Evolutionary conservation across 2,113 vertebrate genomes (phyloP), one percentile per base, ranked within the genome.

Genomic region (Hylia prasina): DNA sequence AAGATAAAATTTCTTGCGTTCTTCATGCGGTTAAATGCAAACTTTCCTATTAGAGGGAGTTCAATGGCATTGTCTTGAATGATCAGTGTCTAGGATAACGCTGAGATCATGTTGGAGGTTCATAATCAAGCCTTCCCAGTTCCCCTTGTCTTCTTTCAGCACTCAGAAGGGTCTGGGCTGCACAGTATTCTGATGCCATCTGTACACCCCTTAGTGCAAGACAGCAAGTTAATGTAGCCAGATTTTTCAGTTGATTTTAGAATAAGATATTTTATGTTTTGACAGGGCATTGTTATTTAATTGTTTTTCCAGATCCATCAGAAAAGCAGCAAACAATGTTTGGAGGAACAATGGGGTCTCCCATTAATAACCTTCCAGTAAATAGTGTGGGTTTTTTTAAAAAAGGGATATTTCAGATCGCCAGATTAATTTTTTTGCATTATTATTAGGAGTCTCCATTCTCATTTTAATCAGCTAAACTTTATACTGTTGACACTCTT

Each of bases 281-380:
- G 10, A 71, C 35, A 51, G 65, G 48, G 30, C 71, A 82, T 17
- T 58, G 42, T 39, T 70, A 47, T 76, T 90, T 82, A 71, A 60
- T 66, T 85, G 23, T 27, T 96, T 94, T 76, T 85, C 47, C 57
- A 93, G 53, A 87, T 87, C 27, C 57, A 64, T 73, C 58, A 70
- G 68, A 83, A 91, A 24, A 83, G 25, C 58, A 40, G 65, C 65
- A 81, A 69, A 68, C 37, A 70, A 91, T 94, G 45, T 83, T 92
- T 77, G 39, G 48, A 64, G 24, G 51, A 77, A 37, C 72, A 89
- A 9, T 85, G 31, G 39, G 9, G 13, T 88, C 15, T 53, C 37
- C 17, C 4, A 1, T 78, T 84, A 81, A 58, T 82, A 78, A 83
- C 48, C 35, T 69, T 78, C 33, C 42, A 78, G 58, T 83, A 81